These are phyloP conservation scores for Emmelina monodactyla DNA, from an alignment of 2,888 invertebrate genomes.

Conservation along the genomic window DNA sequence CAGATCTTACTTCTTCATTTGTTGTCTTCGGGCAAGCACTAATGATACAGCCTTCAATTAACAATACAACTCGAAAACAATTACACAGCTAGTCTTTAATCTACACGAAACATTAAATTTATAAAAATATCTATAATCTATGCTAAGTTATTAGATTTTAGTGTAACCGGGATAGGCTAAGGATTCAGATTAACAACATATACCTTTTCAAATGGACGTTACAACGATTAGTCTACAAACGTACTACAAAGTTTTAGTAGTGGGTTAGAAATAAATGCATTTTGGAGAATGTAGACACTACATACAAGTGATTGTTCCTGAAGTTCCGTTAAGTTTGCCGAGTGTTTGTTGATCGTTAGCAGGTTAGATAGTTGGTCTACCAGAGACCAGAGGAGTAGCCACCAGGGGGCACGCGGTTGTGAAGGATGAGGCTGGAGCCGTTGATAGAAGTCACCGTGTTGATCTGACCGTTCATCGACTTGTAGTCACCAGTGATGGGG, in stretches of 20 bases:
- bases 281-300: not conserved
- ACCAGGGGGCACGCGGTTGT: constrained; percentile 72
- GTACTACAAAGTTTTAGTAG: not conserved
- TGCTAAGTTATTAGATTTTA: constrained; percentile 54
- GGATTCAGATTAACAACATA: constrained; percentile 58
- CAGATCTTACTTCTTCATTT: too few relatives aligned
- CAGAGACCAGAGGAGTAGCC: constrained; percentile 74
- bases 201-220: constrained; percentile 41
- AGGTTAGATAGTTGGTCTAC: constrained; percentile 48
- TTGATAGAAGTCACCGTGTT: constrained; percentile 56
- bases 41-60: too few relatives aligned
- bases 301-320: too few relatives aligned
- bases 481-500: constrained; percentile 67
- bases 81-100: not conserved
- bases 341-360: constrained; percentile 2
- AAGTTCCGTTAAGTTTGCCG: not conserved
- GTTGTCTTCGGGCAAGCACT: too few relatives aligned
- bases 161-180: constrained; percentile 52
- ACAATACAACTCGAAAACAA: not conserved
- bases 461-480: constrained; percentile 65
- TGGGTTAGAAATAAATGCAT: not conserved
- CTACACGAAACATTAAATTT: constrained; percentile 47
- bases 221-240: constrained; percentile 23
- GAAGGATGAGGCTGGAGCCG: constrained; percentile 47
- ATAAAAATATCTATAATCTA: constrained; percentile 64